Evolutionary conservation across 1,140 invertebrate genomes (phyloP), one percentile per base, ranked within the genome.

Genomic region (Diabrotica undecimpunctata): DNA sequence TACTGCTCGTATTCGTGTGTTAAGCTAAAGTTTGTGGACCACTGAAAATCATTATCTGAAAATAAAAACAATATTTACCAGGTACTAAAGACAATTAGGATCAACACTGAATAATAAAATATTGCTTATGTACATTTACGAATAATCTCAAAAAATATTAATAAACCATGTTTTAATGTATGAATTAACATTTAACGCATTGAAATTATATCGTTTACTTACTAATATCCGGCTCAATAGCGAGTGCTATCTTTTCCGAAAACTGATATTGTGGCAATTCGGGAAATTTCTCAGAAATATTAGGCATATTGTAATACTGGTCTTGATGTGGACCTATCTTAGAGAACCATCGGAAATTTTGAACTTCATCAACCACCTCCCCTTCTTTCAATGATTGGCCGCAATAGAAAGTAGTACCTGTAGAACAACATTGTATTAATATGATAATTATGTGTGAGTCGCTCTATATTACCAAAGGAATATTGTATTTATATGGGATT

Each of bases 1-100:
- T 90, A 90, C 67, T 88, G 86, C 63, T 89, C 86, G 63, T 81
- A 79, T n/a, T 77, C 79, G 61, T 79, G 79, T 60, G 78, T 77
- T 5, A 82, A 77, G 57, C 78, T 74, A 38, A 84, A 75, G 0
- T 79, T 76, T 51, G 75, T 74, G 4, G 82, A 83, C 83, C 83
- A 84, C 51, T 74, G 68, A 38, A 81, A 77, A 36, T 73, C 70
- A 37, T 60, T 39, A 46, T 46, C 41, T 46, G n/a, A n/a, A 46
- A 46, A 25, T 25, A 25, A 25, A 25, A 25, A 25, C 1, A 25
- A 25, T 25, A 2, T 25, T 25, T 25, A 25, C 25, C 4, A 25
- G 25, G 4, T 25, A 25, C 25, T 25, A 4, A 25, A 25, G 4
- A 25, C 25, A 25, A 25, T 2, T 25, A 25, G 4, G 25, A 25